Evolutionary conservation across 2,888 invertebrate genomes (phyloP).

Genomic region (Agonopterix subpropinquella): DNA sequence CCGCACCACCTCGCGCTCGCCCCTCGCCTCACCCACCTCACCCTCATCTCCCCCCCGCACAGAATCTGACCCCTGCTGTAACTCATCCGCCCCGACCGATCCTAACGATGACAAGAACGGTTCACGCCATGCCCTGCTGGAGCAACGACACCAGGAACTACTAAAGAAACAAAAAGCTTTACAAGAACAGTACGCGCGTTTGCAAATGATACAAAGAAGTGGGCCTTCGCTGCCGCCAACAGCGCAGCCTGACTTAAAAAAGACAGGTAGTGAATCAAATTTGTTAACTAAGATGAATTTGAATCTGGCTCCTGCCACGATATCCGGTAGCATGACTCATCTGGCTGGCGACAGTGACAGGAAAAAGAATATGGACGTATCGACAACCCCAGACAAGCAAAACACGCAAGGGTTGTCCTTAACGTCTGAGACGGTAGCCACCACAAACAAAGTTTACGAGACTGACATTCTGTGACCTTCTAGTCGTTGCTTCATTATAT

Average conservation of each 20-base stretch:
- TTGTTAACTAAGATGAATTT: constrained; percentile 88
- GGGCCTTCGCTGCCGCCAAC: constrained; percentile 79
- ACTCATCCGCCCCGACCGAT: constrained; percentile 77
- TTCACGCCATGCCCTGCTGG: constrained; percentile 83
- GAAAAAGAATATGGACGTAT: constrained; percentile 8
- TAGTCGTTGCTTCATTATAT: constrained; percentile 31
- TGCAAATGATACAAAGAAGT: constrained; percentile 90
- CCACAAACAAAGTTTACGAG: constrained; percentile 90
- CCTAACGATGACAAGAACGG: constrained; percentile 35
- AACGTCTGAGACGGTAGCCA: constrained; percentile 52
- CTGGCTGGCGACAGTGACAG: constrained; percentile 36
- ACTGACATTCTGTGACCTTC: constrained; percentile 92
- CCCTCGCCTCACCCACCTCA: constrained; percentile 88
- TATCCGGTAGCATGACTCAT: constrained; percentile 64
- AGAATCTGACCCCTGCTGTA: constrained; percentile 64
- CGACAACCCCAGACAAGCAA: background rate
- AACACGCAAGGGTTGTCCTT: constrained; percentile 7
- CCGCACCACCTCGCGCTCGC: constrained; percentile 92
- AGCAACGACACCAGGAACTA: constrained; percentile 91
- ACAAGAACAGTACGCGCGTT: constrained; percentile 92
- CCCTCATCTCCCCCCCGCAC: constrained; percentile 79
- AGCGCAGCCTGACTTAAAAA: constrained; percentile 83
- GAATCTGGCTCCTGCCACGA: constrained; percentile 70
- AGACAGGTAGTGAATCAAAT: constrained; percentile 92
- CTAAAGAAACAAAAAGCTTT: constrained; percentile 90